Base-by-base conservation (phyloP, 2,888 invertebrate genomes). In the Cerastis leucographa region DNA sequence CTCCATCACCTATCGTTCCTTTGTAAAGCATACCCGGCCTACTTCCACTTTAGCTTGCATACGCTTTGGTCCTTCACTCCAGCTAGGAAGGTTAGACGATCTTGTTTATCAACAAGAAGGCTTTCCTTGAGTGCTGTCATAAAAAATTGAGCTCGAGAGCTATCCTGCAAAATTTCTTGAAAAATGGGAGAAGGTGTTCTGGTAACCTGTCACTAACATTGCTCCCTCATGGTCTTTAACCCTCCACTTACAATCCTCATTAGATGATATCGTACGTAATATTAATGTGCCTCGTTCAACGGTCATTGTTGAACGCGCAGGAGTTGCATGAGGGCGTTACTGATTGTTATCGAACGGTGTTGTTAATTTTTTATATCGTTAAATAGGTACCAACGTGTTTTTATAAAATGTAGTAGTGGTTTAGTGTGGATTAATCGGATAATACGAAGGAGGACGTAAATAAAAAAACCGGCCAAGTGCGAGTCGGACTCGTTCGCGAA, bases 231-330 rank as follows among this genome's bases (percentile, higher is more conserved):
- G 67, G 70, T 75, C 70, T 76, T 79, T 76, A 80, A 74, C 80
- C 73, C 25, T 7, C n/a, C 68, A 69, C 56, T 80, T 73, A 80
- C 80, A 80, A 62, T 65, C 61, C 64, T 76, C 78, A 85, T 85
- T 83, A 88, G 93, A 93, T 93, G 91, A 87, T 79, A 94, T 93
- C 93, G 88, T 84, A 85, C 77, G 74, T 66, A 77, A 90, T 90
- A 93, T 92, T 92, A 93, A 93, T 93, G 83, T 72, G 62, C 44
- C 76, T 80, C 80, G 72, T 84, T 84, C 77, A 84, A 25, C 76
- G 71, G 74, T 76, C 83, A 83, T 85, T 81, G 86, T 84, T 81
- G 62, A 69, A 65, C 25, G 73, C 79, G 75, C 67, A 49, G 70
- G 19, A 54, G 76, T 77, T 51, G 76, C 74, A 84, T 75, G 86